Base-by-base conservation (phyloP, 2,797 vertebrate species). In the Echeneis naucrates region DNA sequence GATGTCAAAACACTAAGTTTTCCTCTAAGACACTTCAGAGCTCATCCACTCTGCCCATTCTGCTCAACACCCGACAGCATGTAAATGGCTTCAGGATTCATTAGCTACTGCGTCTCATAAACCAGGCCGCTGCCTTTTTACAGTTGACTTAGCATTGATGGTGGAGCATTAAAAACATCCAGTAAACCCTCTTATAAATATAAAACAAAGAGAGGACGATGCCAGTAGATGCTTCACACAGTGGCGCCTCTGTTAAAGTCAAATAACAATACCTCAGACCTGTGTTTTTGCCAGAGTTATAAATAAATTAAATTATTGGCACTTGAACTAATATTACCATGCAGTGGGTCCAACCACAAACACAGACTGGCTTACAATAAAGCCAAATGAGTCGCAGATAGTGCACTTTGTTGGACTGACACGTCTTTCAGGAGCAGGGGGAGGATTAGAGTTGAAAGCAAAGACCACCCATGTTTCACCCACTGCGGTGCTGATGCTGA, bases 1-100 rank as follows among this genome's bases (percentile, higher is more conserved):
- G 0, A 23, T 53, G 69, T 61, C 57, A 48, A 26, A 54, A 79
- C 68, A 74, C 50, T 85, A 83, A 72, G 89, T 86, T 87, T 87
- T 80, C 79, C 83, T 85, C 60, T 0, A 69, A 78, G 78, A 75
- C 82, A 52, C 60, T 66, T 48, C 32, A 38, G 37, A 75, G 75
- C 66, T 78, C 64, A 30, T 58, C 50, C 24, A 9, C 62, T 44
- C 48, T 13, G 27, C 51, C 60, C n/a, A 4, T 23, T 84, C 57
- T 65, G 66, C 38, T 78, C 67, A 26, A 54, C 27, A 27, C 42
- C 60, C 3, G 54, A 67, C 81, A 56, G 54, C 78, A 85, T 81
- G 81, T 64, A 83, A 85, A 89, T 77, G 71, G 68, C 72, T 79
- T 77, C 52, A 38, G 74, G 85, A 88, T 87, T 88, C 82, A 84